Conservation (phyloP, 2,113 vertebrate species). For the Podarcis muralis region DNA sequence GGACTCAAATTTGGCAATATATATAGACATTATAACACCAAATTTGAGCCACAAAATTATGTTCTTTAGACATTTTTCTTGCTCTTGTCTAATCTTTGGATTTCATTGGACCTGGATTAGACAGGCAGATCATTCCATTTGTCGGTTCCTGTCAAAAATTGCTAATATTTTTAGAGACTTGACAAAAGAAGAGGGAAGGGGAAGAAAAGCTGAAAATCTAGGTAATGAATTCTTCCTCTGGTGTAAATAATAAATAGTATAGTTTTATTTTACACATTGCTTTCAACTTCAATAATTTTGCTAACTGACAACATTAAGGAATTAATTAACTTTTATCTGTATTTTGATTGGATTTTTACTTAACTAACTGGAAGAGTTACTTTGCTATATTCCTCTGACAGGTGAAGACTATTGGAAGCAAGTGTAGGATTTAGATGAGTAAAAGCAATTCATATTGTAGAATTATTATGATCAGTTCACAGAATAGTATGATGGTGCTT, state of each 20-base stretch:
- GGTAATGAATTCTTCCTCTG: too few relatives aligned
- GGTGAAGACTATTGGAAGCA: too few relatives aligned
- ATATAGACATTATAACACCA: too few relatives aligned
- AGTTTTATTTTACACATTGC: too few relatives aligned
- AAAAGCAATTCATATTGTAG: not conserved
- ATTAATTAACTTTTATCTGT: not conserved
- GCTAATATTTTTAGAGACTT: not conserved
- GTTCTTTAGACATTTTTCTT: too few relatives aligned
- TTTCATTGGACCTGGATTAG: not conserved
- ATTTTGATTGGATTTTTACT: not conserved
- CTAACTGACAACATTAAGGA: too few relatives aligned
- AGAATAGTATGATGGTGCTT: not conserved
- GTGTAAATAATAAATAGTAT: too few relatives aligned
- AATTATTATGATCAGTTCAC: not conserved
- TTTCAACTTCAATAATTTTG: too few relatives aligned
- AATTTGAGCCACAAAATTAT: too few relatives aligned
- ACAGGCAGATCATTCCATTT: not conserved
- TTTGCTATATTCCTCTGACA: not conserved
- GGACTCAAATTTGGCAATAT: too few relatives aligned
- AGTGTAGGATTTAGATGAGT: not conserved
- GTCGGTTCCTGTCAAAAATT: not conserved
- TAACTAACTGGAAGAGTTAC: not conserved
- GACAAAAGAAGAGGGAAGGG: not conserved
- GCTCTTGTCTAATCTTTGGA: not conserved
- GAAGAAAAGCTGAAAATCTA: too few relatives aligned